Percentiles rank a stretch among this genome's conserved stretches.
Conservation (phyloP, 2,888 invertebrate genomes). For the Alviniconcha strummeri region DNA sequence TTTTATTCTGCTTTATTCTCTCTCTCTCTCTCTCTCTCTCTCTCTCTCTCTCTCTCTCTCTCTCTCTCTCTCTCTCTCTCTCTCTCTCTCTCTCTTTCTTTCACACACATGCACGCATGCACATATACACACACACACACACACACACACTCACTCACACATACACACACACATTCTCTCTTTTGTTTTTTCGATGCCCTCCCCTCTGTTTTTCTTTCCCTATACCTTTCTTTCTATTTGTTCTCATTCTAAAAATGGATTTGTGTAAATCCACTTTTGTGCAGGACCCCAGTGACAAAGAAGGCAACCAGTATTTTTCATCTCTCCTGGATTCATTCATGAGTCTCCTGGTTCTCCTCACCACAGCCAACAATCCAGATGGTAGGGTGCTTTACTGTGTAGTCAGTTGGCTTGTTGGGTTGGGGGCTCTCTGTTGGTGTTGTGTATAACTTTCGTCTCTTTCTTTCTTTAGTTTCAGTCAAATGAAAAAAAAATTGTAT, state of each 20-base stretch:
- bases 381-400: slow-evolving; percentile 50
- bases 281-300: background rate
- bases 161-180: too few relatives aligned
- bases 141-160: too few relatives aligned
- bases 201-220: background rate
- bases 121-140: too few relatives aligned
- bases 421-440: too few relatives aligned
- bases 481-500: too few relatives aligned
- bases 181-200: too few relatives aligned
- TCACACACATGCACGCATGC: background rate
- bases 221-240: background rate
- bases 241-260: too few relatives aligned
- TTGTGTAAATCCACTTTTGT: background rate
- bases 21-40: slow-evolving; percentile 4
- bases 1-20: background rate
- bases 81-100: background rate
- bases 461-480: background rate
- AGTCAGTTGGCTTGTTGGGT: too few relatives aligned
- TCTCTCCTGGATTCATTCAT: slow-evolving; percentile 66
- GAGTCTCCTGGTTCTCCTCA: slow-evolving; percentile 69
- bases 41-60: background rate
- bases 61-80: background rate
- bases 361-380: slow-evolving; percentile 73
- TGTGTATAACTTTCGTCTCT: background rate
- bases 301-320: slow-evolving; percentile 60